phyloP scores from a whole-genome alignment of 2,113 vertebrate species.

The Garra rufa region DNA sequence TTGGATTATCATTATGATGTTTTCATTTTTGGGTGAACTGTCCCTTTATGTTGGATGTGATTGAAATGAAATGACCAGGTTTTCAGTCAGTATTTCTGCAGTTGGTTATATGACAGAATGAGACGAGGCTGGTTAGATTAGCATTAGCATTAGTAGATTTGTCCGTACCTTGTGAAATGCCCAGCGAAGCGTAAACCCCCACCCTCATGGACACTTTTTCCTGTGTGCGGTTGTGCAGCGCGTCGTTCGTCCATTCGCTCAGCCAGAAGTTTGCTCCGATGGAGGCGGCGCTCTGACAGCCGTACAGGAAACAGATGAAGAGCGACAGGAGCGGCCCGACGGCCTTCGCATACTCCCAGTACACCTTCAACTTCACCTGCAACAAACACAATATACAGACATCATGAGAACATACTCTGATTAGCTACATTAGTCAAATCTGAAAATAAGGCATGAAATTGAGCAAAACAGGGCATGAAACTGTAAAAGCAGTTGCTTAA shows the following conservation, averaged over 20 bases:
- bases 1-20: neutral
- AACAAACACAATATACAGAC: neutral
- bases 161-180: slow-evolving; percentile 88
- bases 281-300: slow-evolving; percentile 85
- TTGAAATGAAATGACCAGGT: neutral
- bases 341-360: slow-evolving; percentile 88
- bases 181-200: slow-evolving; percentile 89
- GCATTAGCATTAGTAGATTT: neutral
- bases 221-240: slow-evolving; percentile 64
- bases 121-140: neutral
- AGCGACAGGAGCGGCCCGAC: slow-evolving; percentile 78
- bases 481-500: neutral
- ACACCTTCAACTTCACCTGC: slow-evolving; percentile 89
- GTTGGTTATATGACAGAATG: neutral
- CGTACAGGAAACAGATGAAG: slow-evolving; percentile 83
- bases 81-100: neutral
- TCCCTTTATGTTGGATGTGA: neutral
- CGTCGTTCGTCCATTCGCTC: slow-evolving; percentile 90
- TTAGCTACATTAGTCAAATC: too few species aligned
- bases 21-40: neutral
- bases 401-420: neutral
- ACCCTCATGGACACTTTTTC: slow-evolving; percentile 77
- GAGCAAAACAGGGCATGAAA: neutral
- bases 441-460: too few species aligned
- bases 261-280: slow-evolving; percentile 94